Evolutionary conservation across 1,140 invertebrate genomes (phyloP).

Genomic region (Zaprionus davidi): DNA sequence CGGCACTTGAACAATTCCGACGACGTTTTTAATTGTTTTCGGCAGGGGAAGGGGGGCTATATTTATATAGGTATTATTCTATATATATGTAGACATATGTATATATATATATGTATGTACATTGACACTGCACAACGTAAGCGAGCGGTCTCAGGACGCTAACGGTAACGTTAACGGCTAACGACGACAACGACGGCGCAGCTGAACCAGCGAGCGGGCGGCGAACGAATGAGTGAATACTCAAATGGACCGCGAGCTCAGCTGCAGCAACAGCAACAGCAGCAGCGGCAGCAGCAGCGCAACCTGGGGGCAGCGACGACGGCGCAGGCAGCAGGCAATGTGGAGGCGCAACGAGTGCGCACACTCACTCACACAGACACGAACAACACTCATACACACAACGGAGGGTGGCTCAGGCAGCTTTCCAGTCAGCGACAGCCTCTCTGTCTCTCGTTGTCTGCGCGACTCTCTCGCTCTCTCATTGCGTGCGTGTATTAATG

Average conservation of each 20-base stretch:
- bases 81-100: slow-evolving; percentile 1
- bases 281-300: slow-evolving; percentile 40
- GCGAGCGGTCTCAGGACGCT: slow-evolving; percentile 20
- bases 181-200: slow-evolving; percentile 58
- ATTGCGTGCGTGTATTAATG: slow-evolving; percentile 74
- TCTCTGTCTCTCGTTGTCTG: slow-evolving; percentile 22
- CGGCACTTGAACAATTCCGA: slow-evolving; percentile 33
- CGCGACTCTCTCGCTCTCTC: neutral
- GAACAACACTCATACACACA: slow-evolving; percentile 24
- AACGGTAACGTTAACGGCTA: slow-evolving; percentile 30
- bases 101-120: neutral
- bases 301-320: slow-evolving; percentile 29
- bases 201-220: slow-evolving; percentile 80
- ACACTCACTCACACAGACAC: slow-evolving; percentile 56
- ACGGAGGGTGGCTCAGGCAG: slow-evolving; percentile 65
- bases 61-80: slow-evolving; percentile 8
- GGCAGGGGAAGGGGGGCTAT: slow-evolving; percentile 5
- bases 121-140: slow-evolving; percentile 34
- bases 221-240: slow-evolving; percentile 79
- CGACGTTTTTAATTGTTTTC: slow-evolving; percentile 27
- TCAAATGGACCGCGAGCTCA: slow-evolving; percentile 77
- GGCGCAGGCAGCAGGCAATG: slow-evolving; percentile 56
- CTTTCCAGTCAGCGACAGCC: slow-evolving; percentile 55
- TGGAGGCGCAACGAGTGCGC: slow-evolving; percentile 79
- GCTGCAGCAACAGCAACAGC: slow-evolving; percentile 50